Evolutionary conservation across 2,797 vertebrate species (phyloP), one percentile per base, ranked within the genome.

Genomic region (Channa striata): DNA sequence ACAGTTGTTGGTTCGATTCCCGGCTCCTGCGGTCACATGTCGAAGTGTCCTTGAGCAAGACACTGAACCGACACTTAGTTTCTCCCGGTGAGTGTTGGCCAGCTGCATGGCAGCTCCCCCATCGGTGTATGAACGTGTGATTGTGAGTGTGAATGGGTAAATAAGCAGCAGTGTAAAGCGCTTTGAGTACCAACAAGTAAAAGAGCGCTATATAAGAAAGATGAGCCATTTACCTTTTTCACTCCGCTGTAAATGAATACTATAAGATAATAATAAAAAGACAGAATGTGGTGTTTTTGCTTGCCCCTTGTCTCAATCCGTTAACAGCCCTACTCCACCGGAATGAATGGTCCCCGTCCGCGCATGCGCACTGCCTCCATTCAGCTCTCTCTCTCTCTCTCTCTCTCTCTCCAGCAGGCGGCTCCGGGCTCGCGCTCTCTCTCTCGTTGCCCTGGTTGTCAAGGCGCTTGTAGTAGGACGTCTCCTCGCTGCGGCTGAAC

Each of bases 301-400:
- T 44, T 51, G 49, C 57, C 54, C 33, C 23, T 1, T 40, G 16
- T 61, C 43, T 48, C 19, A 43, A 21, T 46, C 52, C 58, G 59
- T 50, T 56, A 68, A 16, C 59, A 77, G 60, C 66, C 64, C 56
- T 58, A 60, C 80, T 77, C 54, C 70, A 72, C 67, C 65, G 84
- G 85, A 89, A 85, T 83, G 84, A 91, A 80, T 74, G 59, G 67
- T 73, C 6, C 64, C 62, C 21, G 19, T 77, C 30, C 54, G 74
- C 93, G 91, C 91, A 23, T 93, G 93, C 93, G 92, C 90, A 82
- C 50, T 67, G 12, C 12, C 33, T 1, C 68, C 82, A 74, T 73
- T 81, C 87, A 83, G 82, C 49, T 79, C 57, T 77, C 66, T 30
- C 66, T 59, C 58, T 23, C 58, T 57, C 36, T 39, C 50, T 42